phyloP scores from a whole-genome alignment of 1,140 invertebrate species.

The Patella vulgata region DNA sequence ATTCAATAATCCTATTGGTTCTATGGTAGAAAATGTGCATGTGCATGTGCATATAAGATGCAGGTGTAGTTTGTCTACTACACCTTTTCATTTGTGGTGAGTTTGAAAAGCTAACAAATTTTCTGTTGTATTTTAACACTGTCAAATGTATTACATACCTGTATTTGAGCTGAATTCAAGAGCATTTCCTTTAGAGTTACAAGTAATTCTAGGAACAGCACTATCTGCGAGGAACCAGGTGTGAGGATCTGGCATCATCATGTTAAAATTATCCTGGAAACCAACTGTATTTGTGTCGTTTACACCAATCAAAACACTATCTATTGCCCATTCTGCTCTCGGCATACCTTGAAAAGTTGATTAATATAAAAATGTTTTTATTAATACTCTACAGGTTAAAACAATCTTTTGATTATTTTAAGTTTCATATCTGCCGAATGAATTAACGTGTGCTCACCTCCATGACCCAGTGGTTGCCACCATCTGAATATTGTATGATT shows the following conservation, averaged over 20 bases:
- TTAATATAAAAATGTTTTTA: not conserved
- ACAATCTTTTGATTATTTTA: too few species aligned
- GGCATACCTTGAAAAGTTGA: constrained; percentile 44
- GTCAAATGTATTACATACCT: too few species aligned
- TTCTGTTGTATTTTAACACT: too few species aligned
- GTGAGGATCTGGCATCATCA: constrained; percentile 54
- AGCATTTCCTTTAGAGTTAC: constrained; percentile 58
- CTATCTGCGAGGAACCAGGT: constrained; percentile 64
- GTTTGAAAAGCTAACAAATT: too few species aligned
- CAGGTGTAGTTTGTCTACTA: too few species aligned
- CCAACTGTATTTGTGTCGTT: constrained; percentile 60
- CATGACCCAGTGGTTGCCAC: constrained; percentile 65
- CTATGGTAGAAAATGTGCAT: too few species aligned
- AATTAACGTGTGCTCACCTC: too few species aligned
- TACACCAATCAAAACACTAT: constrained; percentile 64
- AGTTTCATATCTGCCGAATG: too few species aligned
- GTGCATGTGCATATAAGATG: too few species aligned
- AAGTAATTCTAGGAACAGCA: constrained; percentile 58
- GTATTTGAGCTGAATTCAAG: constrained; percentile 61
- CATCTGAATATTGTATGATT: constrained; percentile 64
- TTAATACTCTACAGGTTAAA: too few species aligned
- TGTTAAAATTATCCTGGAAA: constrained; percentile 64
- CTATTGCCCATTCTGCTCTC: constrained; percentile 64
- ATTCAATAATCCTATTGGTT: too few species aligned
- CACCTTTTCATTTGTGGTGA: too few species aligned